These are phyloP conservation scores for Agrotis exclamationis DNA, from an alignment of 2,888 invertebrate genomes.

Conservation along the genomic window DNA sequence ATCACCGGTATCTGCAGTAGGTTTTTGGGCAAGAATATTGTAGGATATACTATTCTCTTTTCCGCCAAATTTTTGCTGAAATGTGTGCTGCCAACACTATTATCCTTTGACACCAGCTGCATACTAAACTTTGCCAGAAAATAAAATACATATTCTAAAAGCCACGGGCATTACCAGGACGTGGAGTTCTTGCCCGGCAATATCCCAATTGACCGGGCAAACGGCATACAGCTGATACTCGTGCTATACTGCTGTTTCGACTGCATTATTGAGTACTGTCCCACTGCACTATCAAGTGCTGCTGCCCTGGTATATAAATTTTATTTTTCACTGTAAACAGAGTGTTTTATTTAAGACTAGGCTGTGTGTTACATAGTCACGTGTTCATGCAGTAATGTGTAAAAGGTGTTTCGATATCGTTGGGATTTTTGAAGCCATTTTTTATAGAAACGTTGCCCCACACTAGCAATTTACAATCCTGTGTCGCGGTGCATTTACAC, in stretches of 20 bases:
- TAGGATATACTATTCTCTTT: not conserved
- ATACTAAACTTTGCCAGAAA: slow-evolving; percentile 30
- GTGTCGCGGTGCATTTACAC: not conserved
- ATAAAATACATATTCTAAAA: slow-evolving; percentile 41
- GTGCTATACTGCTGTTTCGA: not conserved
- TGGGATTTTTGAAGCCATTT: slow-evolving; percentile 33
- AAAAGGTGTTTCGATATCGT: slow-evolving; percentile 21
- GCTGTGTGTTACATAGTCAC: slow-evolving; percentile 55
- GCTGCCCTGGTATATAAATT: slow-evolving; percentile 58
- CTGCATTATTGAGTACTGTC: slow-evolving; percentile 63
- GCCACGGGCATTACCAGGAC: slow-evolving; percentile 11
- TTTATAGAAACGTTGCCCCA: too few relatives aligned
- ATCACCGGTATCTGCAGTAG: not conserved
- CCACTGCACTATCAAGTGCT: slow-evolving; percentile 51
- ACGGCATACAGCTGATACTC: slow-evolving; percentile 41
- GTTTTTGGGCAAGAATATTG: not conserved
- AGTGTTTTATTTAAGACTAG: slow-evolving; percentile 54
- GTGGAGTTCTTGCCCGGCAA: slow-evolving; percentile 24
- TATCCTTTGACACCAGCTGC: slow-evolving; percentile 32
- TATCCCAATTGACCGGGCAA: slow-evolving; percentile 33
- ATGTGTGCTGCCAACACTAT: slow-evolving; percentile 9
- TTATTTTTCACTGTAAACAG: slow-evolving; percentile 58
- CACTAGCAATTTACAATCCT: too few relatives aligned
- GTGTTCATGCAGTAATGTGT: slow-evolving; percentile 41
- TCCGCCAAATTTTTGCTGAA: slow-evolving; percentile 8